Conservation (phyloP, 2,113 vertebrate genomes). For the Romanogobio albipinnatus region DNA sequence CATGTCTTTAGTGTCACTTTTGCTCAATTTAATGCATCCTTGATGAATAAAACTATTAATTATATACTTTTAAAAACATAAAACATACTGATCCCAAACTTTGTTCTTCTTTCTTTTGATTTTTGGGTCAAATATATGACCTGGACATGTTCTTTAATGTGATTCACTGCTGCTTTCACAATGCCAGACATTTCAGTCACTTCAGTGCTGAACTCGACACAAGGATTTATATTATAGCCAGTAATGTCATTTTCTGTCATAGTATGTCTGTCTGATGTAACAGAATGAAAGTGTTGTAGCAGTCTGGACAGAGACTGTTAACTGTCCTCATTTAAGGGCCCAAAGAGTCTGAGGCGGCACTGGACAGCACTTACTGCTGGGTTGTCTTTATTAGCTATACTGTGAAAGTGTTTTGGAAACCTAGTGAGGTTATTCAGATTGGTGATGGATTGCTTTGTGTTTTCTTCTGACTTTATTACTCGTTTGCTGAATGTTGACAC, state of each 20-base stretch:
- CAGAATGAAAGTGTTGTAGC: constrained; percentile 49
- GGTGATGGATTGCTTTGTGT: constrained; percentile 12
- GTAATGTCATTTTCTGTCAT: constrained; percentile 54
- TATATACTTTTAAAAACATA: too few relatives aligned
- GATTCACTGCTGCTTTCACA: constrained; percentile 26
- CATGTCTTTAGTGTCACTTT: too few relatives aligned
- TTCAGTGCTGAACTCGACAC: constrained; percentile 49
- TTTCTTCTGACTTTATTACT: background rate
- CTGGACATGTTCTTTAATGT: background rate
- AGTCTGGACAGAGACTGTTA: background rate
- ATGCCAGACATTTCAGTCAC: constrained; percentile 40
- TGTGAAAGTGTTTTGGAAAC: background rate
- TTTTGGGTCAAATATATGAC: background rate
- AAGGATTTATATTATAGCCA: constrained; percentile 52
- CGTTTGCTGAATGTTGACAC: background rate
- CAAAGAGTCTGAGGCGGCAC: background rate
- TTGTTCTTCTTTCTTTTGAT: background rate
- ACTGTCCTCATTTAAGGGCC: background rate
- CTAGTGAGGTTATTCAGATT: constrained; percentile 12
- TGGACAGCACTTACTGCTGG: constrained; percentile 8
- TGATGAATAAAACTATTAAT: too few relatives aligned
- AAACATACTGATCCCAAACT: too few relatives aligned
- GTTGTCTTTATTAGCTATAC: background rate
- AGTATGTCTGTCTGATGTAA: constrained; percentile 50
- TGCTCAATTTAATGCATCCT: too few relatives aligned